Evolutionary conservation across 2,113 vertebrate species (phyloP).

Genomic region (Anseranas semipalmata): DNA sequence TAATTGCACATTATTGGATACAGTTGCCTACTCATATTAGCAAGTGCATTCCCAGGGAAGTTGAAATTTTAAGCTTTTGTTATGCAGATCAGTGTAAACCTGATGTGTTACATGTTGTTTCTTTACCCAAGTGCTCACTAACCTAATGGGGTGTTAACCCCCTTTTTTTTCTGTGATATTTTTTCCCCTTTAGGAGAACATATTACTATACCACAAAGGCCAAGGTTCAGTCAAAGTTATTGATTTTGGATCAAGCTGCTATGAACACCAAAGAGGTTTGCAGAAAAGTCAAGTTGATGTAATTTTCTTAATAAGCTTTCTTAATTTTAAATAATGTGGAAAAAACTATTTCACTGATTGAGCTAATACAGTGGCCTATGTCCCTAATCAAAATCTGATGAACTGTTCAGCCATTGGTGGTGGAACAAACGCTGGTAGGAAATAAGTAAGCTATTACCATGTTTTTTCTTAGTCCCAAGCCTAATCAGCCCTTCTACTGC

Average conservation of each 20-base stretch:
- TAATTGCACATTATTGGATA: neutral
- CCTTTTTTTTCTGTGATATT: neutral
- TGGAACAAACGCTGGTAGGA: neutral
- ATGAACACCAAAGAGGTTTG: constrained; percentile 91
- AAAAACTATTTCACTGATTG: neutral
- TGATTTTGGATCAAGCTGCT: constrained; percentile 96
- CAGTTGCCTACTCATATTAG: neutral
- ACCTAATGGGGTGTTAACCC: neutral
- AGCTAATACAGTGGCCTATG: neutral
- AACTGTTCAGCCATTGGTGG: neutral
- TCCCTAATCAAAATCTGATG: neutral
- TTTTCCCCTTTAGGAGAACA: constrained; percentile 86
- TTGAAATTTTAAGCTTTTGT: neutral
- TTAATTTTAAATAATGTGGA: neutral
- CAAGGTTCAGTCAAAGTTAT: constrained; percentile 94
- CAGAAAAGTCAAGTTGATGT: constrained; percentile 68
- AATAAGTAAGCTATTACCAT: neutral
- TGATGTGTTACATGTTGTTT: neutral
- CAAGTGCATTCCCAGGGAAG: neutral
- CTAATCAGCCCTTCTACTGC: neutral
- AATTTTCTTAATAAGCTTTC: constrained; percentile 65
- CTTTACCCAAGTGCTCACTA: neutral
- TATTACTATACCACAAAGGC: constrained; percentile 88
- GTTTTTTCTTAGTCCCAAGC: neutral
- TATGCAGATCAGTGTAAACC: neutral